A percentile compares a stretch with the other conserved stretches of the same genome.
Evolutionary conservation across 2,797 vertebrate genomes (phyloP).

Genomic region (Etheostoma nigrum): DNA sequence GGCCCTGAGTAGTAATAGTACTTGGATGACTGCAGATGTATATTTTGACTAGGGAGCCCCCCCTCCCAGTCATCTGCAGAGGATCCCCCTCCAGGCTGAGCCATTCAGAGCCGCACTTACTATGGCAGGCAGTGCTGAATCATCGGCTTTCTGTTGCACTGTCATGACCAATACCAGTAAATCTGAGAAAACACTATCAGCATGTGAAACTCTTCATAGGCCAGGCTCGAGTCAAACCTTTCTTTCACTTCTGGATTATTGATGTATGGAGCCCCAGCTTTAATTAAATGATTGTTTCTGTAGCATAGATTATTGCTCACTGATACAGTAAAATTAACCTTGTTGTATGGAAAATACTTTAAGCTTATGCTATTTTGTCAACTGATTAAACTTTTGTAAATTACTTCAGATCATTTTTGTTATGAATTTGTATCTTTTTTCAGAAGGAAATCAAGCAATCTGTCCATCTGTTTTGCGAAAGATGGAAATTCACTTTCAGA

Average conservation of each 20-base stretch:
- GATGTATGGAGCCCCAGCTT: conserved; percentile 42
- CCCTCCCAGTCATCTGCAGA: conserved; percentile 82
- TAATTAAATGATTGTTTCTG: conserved; percentile 25
- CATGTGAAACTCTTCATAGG: conserved; percentile 61
- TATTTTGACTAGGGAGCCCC: conserved; percentile 77
- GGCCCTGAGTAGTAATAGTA: conserved; percentile 13
- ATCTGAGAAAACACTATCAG: conserved; percentile 66
- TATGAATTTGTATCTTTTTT: background rate
- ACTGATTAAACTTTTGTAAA: background rate
- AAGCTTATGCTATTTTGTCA: background rate
- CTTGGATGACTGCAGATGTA: conserved; percentile 52
- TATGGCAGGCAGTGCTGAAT: conserved; percentile 74
- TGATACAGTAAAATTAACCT: background rate
- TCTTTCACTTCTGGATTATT: conserved; percentile 65
- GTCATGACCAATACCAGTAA: conserved; percentile 68
- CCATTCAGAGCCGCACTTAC: conserved; percentile 58
- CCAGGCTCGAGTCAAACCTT: conserved; percentile 56
- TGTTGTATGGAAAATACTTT: conserved; percentile 9
- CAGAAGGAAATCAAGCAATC: conserved; percentile 3
- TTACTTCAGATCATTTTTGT: background rate
- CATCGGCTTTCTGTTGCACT: conserved; percentile 69
- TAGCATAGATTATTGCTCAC: conserved; percentile 24
- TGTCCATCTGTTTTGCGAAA: background rate
- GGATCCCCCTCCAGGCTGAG: conserved; percentile 81
- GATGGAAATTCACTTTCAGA: conserved; percentile 33